Evolutionary conservation across 2,888 invertebrate genomes (phyloP).

Genomic region (Ochropacha duplaris): DNA sequence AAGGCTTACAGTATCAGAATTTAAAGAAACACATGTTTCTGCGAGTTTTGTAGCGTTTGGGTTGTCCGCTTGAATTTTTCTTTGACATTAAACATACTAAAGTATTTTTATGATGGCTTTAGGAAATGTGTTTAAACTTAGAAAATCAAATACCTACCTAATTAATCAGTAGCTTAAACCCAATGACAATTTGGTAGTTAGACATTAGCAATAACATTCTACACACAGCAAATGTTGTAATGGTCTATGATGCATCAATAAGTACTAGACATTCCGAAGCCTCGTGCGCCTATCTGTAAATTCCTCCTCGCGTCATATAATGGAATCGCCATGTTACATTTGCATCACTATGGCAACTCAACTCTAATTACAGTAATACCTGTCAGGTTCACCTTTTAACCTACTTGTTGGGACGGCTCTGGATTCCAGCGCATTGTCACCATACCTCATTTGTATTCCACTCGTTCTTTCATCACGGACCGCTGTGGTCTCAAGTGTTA

Average conservation of each 20-base stretch:
- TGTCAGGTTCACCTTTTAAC: conserved; percentile 78
- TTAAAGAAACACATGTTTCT: conserved; percentile 5
- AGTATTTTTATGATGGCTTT: background rate
- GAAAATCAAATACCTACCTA: too few relatives aligned
- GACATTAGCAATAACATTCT: too few relatives aligned
- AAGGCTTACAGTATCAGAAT: conserved; percentile 1
- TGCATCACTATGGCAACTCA: conserved; percentile 62
- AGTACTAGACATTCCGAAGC: background rate
- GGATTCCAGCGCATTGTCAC: conserved; percentile 74
- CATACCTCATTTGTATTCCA: conserved; percentile 57
- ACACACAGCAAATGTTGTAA: too few relatives aligned
- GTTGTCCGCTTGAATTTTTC: background rate
- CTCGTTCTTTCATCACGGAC: conserved; percentile 62
- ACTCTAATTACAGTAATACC: conserved; percentile 73
- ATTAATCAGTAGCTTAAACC: too few relatives aligned
- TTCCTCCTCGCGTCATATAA: conserved; percentile 23
- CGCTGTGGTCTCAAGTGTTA: conserved; percentile 74
- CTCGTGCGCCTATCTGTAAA: conserved; percentile 7
- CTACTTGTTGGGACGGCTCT: conserved; percentile 64
- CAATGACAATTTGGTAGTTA: too few relatives aligned
- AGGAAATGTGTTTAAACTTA: too few relatives aligned
- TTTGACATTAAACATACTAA: background rate
- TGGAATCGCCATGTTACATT: conserved; percentile 47
- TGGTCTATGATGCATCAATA: background rate
- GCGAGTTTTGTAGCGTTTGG: background rate